Conservation (phyloP, 1,140 invertebrate species). For the Bombus sibiricus region DNA sequence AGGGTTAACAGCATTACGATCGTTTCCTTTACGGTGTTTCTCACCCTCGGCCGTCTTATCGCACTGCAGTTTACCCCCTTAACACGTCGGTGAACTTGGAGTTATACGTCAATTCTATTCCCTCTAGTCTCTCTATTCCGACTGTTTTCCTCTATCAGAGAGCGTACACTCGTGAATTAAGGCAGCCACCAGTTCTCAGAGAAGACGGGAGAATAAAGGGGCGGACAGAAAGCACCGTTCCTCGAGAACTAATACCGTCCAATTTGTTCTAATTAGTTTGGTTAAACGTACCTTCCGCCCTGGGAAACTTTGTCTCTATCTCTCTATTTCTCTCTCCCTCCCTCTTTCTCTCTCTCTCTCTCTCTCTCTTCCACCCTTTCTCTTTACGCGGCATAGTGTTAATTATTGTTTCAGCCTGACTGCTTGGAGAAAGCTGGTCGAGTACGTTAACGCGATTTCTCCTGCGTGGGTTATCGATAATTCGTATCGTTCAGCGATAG, state of each 20-base stretch:
- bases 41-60: slow-evolving; percentile 10
- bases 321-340: neutral
- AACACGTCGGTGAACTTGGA: slow-evolving; percentile 34
- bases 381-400: slow-evolving; percentile 2
- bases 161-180: slow-evolving; percentile 13
- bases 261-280: slow-evolving; percentile 37
- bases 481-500: slow-evolving; percentile 34
- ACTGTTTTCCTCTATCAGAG: neutral
- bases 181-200: too few relatives aligned
- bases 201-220: slow-evolving; percentile 12
- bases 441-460: neutral
- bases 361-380: neutral
- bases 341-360: neutral
- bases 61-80: slow-evolving; percentile 35
- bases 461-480: neutral
- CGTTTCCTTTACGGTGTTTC: slow-evolving; percentile 27
- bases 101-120: slow-evolving; percentile 39
- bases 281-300: neutral
- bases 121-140: neutral
- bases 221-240: neutral
- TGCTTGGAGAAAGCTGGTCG: neutral
- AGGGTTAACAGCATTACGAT: slow-evolving; percentile 18
- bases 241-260: slow-evolving; percentile 18
- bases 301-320: neutral
- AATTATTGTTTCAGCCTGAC: slow-evolving; percentile 5